A percentile compares a stretch with the other conserved stretches of the same genome.
Evolutionary conservation across 92 coral and sea anemone species (phyloP).

Genomic region (Porites divaricata): DNA sequence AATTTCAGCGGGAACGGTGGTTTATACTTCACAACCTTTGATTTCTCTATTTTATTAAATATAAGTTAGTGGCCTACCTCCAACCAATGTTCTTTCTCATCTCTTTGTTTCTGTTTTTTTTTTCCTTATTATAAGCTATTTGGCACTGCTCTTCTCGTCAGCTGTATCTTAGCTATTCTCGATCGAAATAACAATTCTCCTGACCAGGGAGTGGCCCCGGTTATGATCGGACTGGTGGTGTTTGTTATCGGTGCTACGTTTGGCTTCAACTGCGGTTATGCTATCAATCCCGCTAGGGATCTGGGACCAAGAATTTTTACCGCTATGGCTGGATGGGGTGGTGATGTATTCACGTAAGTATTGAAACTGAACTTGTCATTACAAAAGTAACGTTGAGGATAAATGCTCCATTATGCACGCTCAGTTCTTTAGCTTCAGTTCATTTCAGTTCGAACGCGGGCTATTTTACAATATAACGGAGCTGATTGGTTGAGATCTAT

Average conservation of each 20-base stretch:
- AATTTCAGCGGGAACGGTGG: too few relatives aligned
- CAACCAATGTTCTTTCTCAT: too few relatives aligned
- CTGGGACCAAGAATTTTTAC: slow-evolving; percentile 86
- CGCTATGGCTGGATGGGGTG: slow-evolving; percentile 92
- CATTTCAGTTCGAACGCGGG: too few relatives aligned
- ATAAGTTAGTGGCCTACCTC: too few relatives aligned
- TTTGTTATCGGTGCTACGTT: slow-evolving; percentile 88
- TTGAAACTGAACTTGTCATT: too few relatives aligned
- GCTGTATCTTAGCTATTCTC: slow-evolving; percentile 73
- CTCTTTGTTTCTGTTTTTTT: neutral
- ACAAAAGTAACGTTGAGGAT: too few relatives aligned
- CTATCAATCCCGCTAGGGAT: slow-evolving; percentile 96
- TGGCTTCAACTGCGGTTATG: slow-evolving; percentile 92
- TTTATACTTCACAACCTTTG: too few relatives aligned
- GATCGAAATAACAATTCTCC: slow-evolving; percentile 76
- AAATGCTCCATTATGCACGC: too few relatives aligned
- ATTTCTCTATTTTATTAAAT: too few relatives aligned
- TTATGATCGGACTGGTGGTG: slow-evolving; percentile 89
- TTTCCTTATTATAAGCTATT: slow-evolving; percentile 54
- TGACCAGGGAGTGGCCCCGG: slow-evolving; percentile 73
- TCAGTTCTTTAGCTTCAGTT: too few relatives aligned
- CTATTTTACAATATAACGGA: too few relatives aligned
- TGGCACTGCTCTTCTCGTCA: slow-evolving; percentile 84
- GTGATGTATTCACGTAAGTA: slow-evolving; percentile 83
- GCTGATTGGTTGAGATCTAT: too few relatives aligned